phyloP scores from a whole-genome alignment of 1,140 invertebrate genomes.

The Radopholus similis region DNA sequence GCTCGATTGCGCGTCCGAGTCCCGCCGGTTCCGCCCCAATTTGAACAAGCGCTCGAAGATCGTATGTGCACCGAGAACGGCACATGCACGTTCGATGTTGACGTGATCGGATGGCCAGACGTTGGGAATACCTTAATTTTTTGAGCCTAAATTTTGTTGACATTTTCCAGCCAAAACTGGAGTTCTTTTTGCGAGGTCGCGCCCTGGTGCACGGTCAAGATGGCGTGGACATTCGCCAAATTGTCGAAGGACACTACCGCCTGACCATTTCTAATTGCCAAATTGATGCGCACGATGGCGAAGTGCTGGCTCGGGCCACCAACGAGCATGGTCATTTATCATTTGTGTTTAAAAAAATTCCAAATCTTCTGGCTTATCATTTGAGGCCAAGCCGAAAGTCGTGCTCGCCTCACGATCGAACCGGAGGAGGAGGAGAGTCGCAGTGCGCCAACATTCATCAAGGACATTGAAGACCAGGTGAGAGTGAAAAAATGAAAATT shows the following conservation, averaged over 20 bases:
- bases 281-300: slow-evolving; percentile 54
- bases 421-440: slow-evolving; percentile 51
- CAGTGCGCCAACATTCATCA: slow-evolving; percentile 57
- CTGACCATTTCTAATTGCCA: slow-evolving; percentile 42
- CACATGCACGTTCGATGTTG: slow-evolving; percentile 52
- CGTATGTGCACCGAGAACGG: slow-evolving; percentile 48
- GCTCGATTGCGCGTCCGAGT: slow-evolving; percentile 51
- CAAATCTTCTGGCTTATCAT: too few relatives aligned
- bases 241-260: slow-evolving; percentile 47
- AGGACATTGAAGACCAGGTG: slow-evolving; percentile 60
- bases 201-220: slow-evolving; percentile 41
- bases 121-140: slow-evolving; percentile 35
- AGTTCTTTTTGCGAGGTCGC: slow-evolving; percentile 41
- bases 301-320: slow-evolving; percentile 46
- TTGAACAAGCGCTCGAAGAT: slow-evolving; percentile 54
- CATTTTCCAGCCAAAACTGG: slow-evolving; percentile 17
- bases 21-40: slow-evolving; percentile 50
- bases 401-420: slow-evolving; percentile 55
- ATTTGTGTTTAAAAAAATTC: not conserved
- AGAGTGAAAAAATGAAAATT: not conserved
- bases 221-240: slow-evolving; percentile 50
- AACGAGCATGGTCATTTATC: slow-evolving; percentile 37
- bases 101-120: slow-evolving; percentile 60
- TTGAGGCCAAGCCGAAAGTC: slow-evolving; percentile 53
- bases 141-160: not conserved